These are phyloP conservation scores for Drosophila lacertosa DNA, from an alignment of 1,140 invertebrate species.

Conservation along the genomic window DNA sequence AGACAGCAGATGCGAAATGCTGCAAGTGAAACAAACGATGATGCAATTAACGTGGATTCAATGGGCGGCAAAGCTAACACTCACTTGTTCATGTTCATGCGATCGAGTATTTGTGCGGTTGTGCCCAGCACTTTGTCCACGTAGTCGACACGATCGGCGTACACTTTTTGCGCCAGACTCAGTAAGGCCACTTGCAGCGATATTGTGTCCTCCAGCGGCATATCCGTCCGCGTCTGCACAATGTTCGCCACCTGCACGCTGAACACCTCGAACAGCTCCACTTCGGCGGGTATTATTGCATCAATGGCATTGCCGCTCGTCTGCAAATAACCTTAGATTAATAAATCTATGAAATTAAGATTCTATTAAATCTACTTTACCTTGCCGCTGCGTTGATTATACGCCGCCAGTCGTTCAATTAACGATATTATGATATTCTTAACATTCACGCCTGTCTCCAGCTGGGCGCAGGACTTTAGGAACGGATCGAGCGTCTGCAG, in stretches of 20 bases:
- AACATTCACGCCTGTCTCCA: slow-evolving; percentile 97
- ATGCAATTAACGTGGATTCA: not conserved
- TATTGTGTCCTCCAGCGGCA: slow-evolving; percentile 98
- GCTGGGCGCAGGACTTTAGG: slow-evolving; percentile 97
- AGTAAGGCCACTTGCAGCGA: slow-evolving; percentile 97
- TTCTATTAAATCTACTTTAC: slow-evolving; percentile 48
- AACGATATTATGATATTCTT: slow-evolving; percentile 99
- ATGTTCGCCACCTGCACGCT: slow-evolving; percentile 98
- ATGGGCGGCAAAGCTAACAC: slow-evolving; percentile 43
- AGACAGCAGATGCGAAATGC: slow-evolving; percentile 73
- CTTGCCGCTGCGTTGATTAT: slow-evolving; percentile 90
- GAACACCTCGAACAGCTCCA: slow-evolving; percentile 98
- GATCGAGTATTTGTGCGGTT: slow-evolving; percentile 93
- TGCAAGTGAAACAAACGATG: slow-evolving; percentile 17
- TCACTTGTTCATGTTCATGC: slow-evolving; percentile 90
- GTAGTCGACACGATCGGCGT: slow-evolving; percentile 96
- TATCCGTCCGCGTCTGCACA: slow-evolving; percentile 96
- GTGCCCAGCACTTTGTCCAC: slow-evolving; percentile 97
- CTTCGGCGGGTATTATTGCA: slow-evolving; percentile 92
- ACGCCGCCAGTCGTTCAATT: slow-evolving; percentile 95
- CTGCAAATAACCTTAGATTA: slow-evolving; percentile 61
- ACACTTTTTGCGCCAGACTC: slow-evolving; percentile 98
- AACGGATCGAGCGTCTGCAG: slow-evolving; percentile 97
- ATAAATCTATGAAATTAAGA: not conserved
- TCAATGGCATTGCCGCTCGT: slow-evolving; percentile 87